Percentiles rank a stretch among this genome's conserved stretches.
Conservation (phyloP, 2,113 vertebrate species). For the Apus apus region DNA sequence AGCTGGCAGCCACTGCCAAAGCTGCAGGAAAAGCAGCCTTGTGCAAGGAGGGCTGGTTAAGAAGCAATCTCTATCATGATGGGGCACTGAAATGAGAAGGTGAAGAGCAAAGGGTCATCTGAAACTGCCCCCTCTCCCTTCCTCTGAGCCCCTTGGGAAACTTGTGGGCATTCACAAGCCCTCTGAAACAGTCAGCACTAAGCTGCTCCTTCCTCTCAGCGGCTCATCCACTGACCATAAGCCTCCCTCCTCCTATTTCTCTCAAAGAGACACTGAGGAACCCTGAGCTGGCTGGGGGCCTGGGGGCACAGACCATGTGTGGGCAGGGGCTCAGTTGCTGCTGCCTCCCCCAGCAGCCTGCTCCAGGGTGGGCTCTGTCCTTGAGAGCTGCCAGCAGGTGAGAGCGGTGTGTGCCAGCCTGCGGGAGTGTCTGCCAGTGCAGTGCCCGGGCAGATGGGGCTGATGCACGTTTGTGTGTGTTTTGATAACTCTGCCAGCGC, state of each 20-base stretch:
- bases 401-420: neutral
- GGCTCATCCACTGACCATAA: neutral
- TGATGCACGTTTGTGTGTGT: rapidly evolving
- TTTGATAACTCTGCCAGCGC: neutral
- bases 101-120: neutral
- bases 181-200: neutral
- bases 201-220: neutral
- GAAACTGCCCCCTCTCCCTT: neutral
- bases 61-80: neutral
- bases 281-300: neutral
- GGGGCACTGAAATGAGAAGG: neutral
- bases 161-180: neutral
- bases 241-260: neutral
- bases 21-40: neutral
- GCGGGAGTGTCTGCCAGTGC: rapidly evolving
- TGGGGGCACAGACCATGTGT: rapidly evolving
- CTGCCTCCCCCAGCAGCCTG: neutral
- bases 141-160: neutral
- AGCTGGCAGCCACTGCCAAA: neutral
- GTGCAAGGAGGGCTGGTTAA: neutral
- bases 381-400: neutral
- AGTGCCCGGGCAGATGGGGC: neutral
- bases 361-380: neutral
- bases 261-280: neutral
- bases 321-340: neutral